Conservation (phyloP, 2,888 invertebrate genomes). For the Rhynchonema sp. region DNA sequence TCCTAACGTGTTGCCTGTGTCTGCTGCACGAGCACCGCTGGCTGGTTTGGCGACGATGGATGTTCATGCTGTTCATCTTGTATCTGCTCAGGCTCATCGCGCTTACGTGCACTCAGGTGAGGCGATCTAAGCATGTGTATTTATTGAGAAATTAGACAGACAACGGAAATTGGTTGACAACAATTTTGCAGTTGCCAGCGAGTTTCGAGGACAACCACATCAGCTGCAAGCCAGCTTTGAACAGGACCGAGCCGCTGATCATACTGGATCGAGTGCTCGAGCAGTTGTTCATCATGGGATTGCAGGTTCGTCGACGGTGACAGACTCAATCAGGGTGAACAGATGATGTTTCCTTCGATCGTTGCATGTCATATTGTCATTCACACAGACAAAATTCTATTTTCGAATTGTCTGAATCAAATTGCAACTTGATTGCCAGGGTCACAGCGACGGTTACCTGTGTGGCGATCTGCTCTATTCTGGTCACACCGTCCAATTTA, state of each 20-base stretch:
- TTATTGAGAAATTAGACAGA: too few relatives aligned
- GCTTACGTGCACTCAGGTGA: too few relatives aligned
- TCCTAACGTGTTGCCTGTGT: slow-evolving; percentile 9
- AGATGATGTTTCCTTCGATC: too few relatives aligned
- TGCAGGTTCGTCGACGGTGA: too few relatives aligned
- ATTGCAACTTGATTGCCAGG: slow-evolving; percentile 7
- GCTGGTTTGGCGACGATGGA: slow-evolving; percentile 12
- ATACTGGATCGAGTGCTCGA: slow-evolving; percentile 14
- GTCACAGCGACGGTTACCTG: slow-evolving; percentile 12
- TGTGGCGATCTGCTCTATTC: slow-evolving; percentile 19
- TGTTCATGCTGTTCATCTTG: slow-evolving; percentile 9
- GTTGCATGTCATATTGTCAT: neutral
- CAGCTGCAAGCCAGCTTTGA: slow-evolving; percentile 14
- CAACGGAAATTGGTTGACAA: too few relatives aligned
- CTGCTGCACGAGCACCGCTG: slow-evolving; percentile 14
- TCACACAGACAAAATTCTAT: neutral
- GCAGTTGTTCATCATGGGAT: slow-evolving; percentile 22
- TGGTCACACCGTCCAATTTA: slow-evolving; percentile 18
- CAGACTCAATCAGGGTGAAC: too few relatives aligned
- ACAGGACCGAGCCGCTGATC: slow-evolving; percentile 8
- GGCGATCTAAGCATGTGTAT: too few relatives aligned
- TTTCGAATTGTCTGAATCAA: neutral
- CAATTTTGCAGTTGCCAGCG: slow-evolving; percentile 15
- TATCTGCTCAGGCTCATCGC: neutral
- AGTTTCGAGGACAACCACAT: slow-evolving; percentile 18